Conservation (phyloP, 2,113 vertebrate genomes). For the Anoplopoma fimbria region DNA sequence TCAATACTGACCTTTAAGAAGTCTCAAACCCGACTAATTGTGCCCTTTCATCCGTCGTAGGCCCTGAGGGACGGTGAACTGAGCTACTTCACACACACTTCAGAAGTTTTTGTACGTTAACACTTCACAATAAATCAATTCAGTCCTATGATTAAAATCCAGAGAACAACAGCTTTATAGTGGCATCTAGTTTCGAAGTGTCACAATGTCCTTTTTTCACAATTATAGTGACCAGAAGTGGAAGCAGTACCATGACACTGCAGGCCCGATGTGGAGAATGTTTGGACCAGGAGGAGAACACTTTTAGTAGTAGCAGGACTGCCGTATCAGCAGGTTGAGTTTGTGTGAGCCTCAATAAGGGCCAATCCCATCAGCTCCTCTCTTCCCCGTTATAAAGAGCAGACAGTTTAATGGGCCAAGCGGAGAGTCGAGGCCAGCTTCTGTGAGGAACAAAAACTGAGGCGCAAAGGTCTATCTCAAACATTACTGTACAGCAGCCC, state of each 20-base stretch:
- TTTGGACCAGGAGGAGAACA: constrained; percentile 2
- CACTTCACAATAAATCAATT: constrained; percentile 20
- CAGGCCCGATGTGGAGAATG: not conserved
- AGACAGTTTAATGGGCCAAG: constrained; percentile 38
- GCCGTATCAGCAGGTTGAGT: constrained; percentile 29
- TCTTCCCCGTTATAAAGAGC: constrained; percentile 16
- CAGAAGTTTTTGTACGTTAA: constrained; percentile 35
- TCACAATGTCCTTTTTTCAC: constrained; percentile 7
- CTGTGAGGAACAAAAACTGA: constrained; percentile 7
- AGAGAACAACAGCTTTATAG: not conserved
- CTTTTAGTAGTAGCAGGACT: constrained; percentile 18
- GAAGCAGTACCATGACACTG: not conserved
- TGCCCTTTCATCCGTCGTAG: constrained; percentile 7
- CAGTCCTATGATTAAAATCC: not conserved
- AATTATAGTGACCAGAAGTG: not conserved
- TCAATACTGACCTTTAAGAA: constrained; percentile 4
- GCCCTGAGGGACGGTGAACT: not conserved
- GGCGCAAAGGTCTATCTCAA: constrained; percentile 3
- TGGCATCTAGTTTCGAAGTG: not conserved
- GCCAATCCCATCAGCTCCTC: constrained; percentile 48
- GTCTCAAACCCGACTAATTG: constrained; percentile 20
- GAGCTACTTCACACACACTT: constrained; percentile 18
- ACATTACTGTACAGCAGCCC: constrained; percentile 5
- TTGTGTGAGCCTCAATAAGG: constrained; percentile 22
- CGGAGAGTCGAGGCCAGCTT: constrained; percentile 17